phyloP scores from a whole-genome alignment of 1,140 invertebrate genomes.

The Bombyx mori region ASM3026992v2 NC_085119.1:9150001-9150500 shows the following conservation, averaged over 20 bases:
- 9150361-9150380: slow-evolving; percentile 73
- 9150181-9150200: too few species aligned
- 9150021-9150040: too few species aligned
- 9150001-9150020: too few species aligned
- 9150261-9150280: slow-evolving; percentile 28
- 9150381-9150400: slow-evolving; percentile 69
- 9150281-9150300: slow-evolving; percentile 55
- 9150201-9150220: slow-evolving; percentile 2
- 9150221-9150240: slow-evolving; percentile 24
- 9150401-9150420: slow-evolving; percentile 73
- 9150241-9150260: slow-evolving; percentile 39
- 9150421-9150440: slow-evolving; percentile 61
- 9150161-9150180: too few species aligned
- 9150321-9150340: slow-evolving; percentile 12
- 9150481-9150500: too few species aligned
- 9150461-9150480: slow-evolving; percentile 65
- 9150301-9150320: slow-evolving; percentile 37
- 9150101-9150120: too few species aligned
- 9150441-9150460: slow-evolving; percentile 66
- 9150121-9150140: too few species aligned
- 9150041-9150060: too few species aligned
- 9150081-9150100: too few species aligned
- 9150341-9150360: slow-evolving; percentile 22
- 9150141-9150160: too few species aligned
- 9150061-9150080: too few species aligned